Conservation (phyloP, 1,140 invertebrate genomes). For the Drosophila parabipectinata region DNA sequence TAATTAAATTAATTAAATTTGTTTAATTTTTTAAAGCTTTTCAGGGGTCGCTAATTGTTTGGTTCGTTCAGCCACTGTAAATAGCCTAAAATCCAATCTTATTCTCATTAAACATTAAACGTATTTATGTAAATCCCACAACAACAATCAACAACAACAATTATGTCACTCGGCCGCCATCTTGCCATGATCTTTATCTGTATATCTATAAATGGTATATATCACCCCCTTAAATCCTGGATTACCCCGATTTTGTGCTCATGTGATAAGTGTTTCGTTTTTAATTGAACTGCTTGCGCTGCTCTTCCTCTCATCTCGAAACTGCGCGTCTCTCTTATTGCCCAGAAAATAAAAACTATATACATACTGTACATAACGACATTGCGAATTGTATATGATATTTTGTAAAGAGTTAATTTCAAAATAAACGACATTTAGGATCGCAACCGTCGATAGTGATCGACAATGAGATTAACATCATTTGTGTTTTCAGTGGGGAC, state of each 20-base stretch:
- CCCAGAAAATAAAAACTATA: slow-evolving; percentile 14
- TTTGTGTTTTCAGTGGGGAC: neutral
- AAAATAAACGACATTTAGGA: slow-evolving; percentile 46
- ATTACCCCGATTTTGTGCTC: slow-evolving; percentile 54
- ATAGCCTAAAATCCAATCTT: slow-evolving; percentile 73
- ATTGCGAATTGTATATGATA: slow-evolving; percentile 52
- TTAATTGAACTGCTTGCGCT: slow-evolving; percentile 58
- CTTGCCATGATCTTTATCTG: slow-evolving; percentile 29
- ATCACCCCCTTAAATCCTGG: slow-evolving; percentile 7
- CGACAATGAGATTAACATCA: slow-evolving; percentile 33
- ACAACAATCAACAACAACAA: slow-evolving; percentile 33
- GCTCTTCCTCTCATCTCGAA: slow-evolving; percentile 60
- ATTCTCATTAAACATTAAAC: slow-evolving; percentile 78
- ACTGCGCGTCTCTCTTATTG: slow-evolving; percentile 41
- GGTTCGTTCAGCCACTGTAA: slow-evolving; percentile 71
- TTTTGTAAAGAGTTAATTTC: slow-evolving; percentile 51
- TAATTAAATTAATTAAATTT: neutral
- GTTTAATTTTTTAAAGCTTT: neutral
- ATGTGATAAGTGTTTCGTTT: slow-evolving; percentile 69
- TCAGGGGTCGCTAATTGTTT: slow-evolving; percentile 42
- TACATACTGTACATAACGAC: slow-evolving; percentile 49
- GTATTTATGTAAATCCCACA: slow-evolving; percentile 66
- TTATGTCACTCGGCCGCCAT: slow-evolving; percentile 42
- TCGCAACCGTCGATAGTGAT: slow-evolving; percentile 35
- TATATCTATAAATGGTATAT: slow-evolving; percentile 15